Evolutionary conservation across 2,888 invertebrate species (phyloP), one percentile per base, ranked within the genome.

Genomic region (Drosophila kanekoi): DNA sequence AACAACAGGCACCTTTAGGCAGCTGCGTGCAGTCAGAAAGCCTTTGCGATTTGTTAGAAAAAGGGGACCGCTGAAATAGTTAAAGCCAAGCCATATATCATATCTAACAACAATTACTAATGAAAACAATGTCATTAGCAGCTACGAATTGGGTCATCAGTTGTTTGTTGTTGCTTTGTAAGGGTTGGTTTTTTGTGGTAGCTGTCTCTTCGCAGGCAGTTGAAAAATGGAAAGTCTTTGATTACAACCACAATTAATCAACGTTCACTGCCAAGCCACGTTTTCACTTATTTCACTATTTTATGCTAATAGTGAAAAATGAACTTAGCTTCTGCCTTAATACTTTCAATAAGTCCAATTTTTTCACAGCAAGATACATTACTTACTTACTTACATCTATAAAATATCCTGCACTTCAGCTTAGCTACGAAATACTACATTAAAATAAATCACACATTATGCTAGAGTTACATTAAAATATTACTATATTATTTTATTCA

Each of bases 161-260:
- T 48, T 49, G 56, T 4, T 37, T 4, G 23, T 35, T 14, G 8
- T 23, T 28, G 28, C 37, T 49, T 52, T 70, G 49, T 41, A 32
- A 61, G 47, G 18, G 14, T 54, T 61, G 23, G 6, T 32, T 9
- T 10, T 10, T n/a, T 32, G 28, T 33, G 8, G 28, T 28, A 8
- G 8, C 28, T 73, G 57, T 37, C 51, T 51, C 18, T 32, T 47
- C 43, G 64, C 64, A 54, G 54, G 54, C 65, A 54, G 54, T 38
- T 78, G 71, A 67, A 61, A 75, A 71, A 74, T 58, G 52, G 40
- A 32, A 53, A 40, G 45, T 48, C 51, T 60, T 74, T 77, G 77
- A 74, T 79, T 82, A 77, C 68, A 57, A 59, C 56, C 45, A 58
- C 83, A 73, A 88, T 83, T 86, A 79, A 88, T 88, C 88, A 86